Base-by-base conservation (phyloP, 1,140 invertebrate genomes). In the Stegodyphus mimosarum region DNA sequence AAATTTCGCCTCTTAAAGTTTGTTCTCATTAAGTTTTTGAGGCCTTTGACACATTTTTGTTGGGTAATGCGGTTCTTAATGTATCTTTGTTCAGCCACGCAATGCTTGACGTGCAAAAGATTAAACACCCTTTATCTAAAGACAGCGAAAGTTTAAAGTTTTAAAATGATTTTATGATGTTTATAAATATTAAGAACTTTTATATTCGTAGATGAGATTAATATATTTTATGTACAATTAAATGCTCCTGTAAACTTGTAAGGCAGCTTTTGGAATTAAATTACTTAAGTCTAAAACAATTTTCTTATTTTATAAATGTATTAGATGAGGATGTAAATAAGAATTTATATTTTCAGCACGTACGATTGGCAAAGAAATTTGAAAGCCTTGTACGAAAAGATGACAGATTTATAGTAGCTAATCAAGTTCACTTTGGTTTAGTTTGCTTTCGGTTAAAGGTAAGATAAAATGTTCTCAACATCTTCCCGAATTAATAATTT, bases 281-380 rank as follows among this genome's bases (percentile, higher is more conserved):
- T 60, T 60, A 60, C 9, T 11, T 60, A 0, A 60, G 55, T 2
- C 55, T 60, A 11, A 15, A 60, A 11, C 15, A 4, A 60, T 2
- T 60, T 11, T 11, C 2, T 9, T 60, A 4, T 60, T 60, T 60
- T 4, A 15, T 33, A 33, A 33, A 33, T 33, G 33, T 33, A 33
- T 33, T 33, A 33, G 33, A 33, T 33, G 33, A 33, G 33, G 33
- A 33, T 33, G 33, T 3, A 33, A 33, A 33, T 33, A 33, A 33
- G 33, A 33, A 33, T 33, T 6, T 81, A 6, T 76, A 17, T 77
- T 80, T 76, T 67, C 86, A 93, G 90, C 98, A 99, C 90, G 95
- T 97, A 88, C 92, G 94, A 88, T 92, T 99, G 78, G 98, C 98
- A 5, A 99, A 99, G 91, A 92, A 94, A 87, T 99, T 99, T 89